Evolutionary conservation across 37 sponge, comb jelly and placozoan genomes (phyloP), one percentile per base, ranked within the genome.

Genomic region (Amphimedon queenslandica): DNA sequence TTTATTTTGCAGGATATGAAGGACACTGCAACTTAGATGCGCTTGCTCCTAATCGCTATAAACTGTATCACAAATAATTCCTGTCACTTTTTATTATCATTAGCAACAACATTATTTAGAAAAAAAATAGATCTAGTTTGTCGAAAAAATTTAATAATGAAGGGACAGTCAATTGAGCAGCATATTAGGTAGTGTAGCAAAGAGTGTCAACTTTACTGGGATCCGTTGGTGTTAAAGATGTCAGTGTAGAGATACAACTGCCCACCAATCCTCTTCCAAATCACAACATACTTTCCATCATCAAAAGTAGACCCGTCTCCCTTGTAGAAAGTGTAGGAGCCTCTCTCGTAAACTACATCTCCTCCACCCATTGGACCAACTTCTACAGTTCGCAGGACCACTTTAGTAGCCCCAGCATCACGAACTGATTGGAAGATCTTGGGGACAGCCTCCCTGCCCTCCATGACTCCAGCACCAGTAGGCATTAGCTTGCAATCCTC

Each of bases 151-250:
- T n/a, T n/a, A n/a, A n/a, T n/a, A n/a, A n/a, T n/a, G n/a, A n/a
- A n/a, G n/a, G n/a, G n/a, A n/a, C n/a, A n/a, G n/a, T n/a, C n/a
- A n/a, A n/a, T n/a, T n/a, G n/a, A n/a, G n/a, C n/a, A n/a, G n/a
- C n/a, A n/a, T n/a, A n/a, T n/a, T n/a, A n/a, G n/a, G n/a, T n/a
- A n/a, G n/a, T n/a, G n/a, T n/a, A n/a, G n/a, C n/a, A n/a, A n/a
- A n/a, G n/a, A n/a, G n/a, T n/a, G n/a, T n/a, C n/a, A n/a, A n/a
- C n/a, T n/a, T n/a, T n/a, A n/a, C n/a, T n/a, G n/a, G n/a, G n/a
- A n/a, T n/a, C n/a, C n/a, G n/a, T n/a, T n/a, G n/a, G 69, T 63
- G 68, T 90, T 90, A 77, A 90, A 90, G 72, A 90, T 90, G 72
- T 90, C 90, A 39, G 41, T 90, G 74, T 90, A 84, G 23, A 90